Evolutionary conservation across 2,888 invertebrate species (phyloP), one percentile per base, ranked within the genome.

Genomic region (Antheraea yamamai): DNA sequence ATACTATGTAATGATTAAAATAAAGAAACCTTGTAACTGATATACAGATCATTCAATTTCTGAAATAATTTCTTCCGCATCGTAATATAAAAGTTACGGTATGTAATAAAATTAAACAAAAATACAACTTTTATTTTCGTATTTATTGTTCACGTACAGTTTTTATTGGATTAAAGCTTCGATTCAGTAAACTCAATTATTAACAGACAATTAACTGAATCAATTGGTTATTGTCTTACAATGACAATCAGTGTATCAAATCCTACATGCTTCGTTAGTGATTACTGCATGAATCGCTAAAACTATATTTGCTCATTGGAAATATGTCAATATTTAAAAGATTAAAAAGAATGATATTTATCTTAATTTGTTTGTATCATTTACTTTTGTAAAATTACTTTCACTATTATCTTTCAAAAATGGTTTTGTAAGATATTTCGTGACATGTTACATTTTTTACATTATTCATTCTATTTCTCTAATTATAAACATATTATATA

Each of bases 241-340:
- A 82, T 81, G 82, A 78, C 84, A 83, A 82, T 82, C 55, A 74
- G 14, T 81, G 81, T 75, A 78, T 77, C 79, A 78, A 78, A 83
- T 82, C 78, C 73, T 79, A 75, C 78, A 82, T 80, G 82, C 74
- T 78, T 76, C 64, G 77, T 84, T 79, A 77, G 81, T 82, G 77
- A 79, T 80, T 79, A 77, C 79, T 81, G 80, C 64, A 30, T 66
- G 26, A 66, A 26, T 6, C 64, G 64, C 4, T 66, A 30, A 14
- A 0, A 66, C 16, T 4, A 66, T 55, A 39, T 71, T 70, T 18
- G 10, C 12, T 58, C 2, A 26, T 18, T 23, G 16, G 58, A 51
- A 66, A 10, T 70, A 58, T 39, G 70, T 52, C 18, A 74, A 23
- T 39, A 8, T 39, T 55, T 23, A 16, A 70, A 55, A 55, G 30